Evolutionary conservation across 1,140 invertebrate species (phyloP).

Genomic region (Charaxes varanes): DNA sequence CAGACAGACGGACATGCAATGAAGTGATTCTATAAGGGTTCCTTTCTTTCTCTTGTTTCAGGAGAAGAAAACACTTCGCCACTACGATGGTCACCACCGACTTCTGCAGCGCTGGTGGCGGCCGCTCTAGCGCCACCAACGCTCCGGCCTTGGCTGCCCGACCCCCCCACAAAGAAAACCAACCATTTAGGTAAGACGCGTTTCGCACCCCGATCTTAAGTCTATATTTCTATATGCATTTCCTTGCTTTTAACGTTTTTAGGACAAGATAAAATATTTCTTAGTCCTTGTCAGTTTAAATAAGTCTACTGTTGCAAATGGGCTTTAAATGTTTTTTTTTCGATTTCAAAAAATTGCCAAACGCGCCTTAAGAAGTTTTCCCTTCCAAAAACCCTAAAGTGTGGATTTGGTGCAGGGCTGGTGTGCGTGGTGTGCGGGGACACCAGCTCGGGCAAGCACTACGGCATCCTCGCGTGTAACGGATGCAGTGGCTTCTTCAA

Average conservation of each 20-base stretch:
- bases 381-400: too few relatives aligned
- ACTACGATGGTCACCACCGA: conserved; percentile 55
- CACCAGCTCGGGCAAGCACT: conserved; percentile 97
- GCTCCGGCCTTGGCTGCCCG: conserved; percentile 56
- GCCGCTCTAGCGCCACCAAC: conserved; percentile 55
- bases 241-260: neutral
- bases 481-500: conserved; percentile 99
- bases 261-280: too few relatives aligned
- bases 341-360: too few relatives aligned
- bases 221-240: conserved; percentile 5
- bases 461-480: conserved; percentile 99
- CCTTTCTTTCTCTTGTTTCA: conserved; percentile 10
- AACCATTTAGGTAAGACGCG: conserved; percentile 67
- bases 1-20: too few relatives aligned
- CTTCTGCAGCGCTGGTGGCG: conserved; percentile 52
- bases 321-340: too few relatives aligned
- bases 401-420: conserved; percentile 78
- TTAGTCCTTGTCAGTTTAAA: too few relatives aligned
- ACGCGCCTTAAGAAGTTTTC: too few relatives aligned
- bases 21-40: too few relatives aligned
- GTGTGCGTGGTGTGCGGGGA: conserved; percentile 97
- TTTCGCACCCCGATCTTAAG: conserved; percentile 29
- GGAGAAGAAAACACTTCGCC: conserved; percentile 53
- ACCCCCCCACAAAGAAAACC: conserved; percentile 56
- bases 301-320: too few relatives aligned